Evolutionary conservation across 1,140 invertebrate species (phyloP), one percentile per base, ranked within the genome.

Genomic region (Alviniconcha marisindica): DNA sequence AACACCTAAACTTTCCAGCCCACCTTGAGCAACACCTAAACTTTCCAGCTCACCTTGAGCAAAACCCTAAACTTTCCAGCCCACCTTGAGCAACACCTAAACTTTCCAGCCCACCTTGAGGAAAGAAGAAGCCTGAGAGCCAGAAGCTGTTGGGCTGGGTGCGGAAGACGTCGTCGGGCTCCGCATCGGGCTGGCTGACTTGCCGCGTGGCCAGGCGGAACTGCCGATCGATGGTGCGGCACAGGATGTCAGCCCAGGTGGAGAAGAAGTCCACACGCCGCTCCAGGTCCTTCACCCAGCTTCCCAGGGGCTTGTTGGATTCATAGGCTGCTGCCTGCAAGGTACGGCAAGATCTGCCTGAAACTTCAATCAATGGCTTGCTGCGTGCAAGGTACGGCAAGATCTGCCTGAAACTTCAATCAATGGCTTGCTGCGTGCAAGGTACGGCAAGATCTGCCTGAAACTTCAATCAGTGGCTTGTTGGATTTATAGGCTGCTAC

Each of bases 81-180:
- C 21, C 21, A 42, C 33, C 18, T 1, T 48, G 31, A 28, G 33
- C n/a, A n/a, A n/a, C n/a, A n/a, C n/a, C n/a, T n/a, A 3, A 48
- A 33, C 44, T 38, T 14, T 38, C n/a, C n/a, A 18, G 84, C 69
- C 77, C 84, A 93, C 93, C 97, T 94, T 97, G 97, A 0, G 97
- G 97, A 90, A 97, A 98, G 91, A 96, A 98, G 89, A 98, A 96
- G 15, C 96, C 97, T 63, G 97, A 96, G 51, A 98, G 92, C 97
- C 97, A 98, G 90, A 89, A 93, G 44, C 90, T 89, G 28, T 87
- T 80, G 24, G 92, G 92, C 40, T 89, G 84, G 84, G 85, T 88
- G 31, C 84, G 76, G 21, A 71, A 51, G 4, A 85, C 31, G 0
- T 87, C 76, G 42, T 88, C 84, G 10, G 71, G 28, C 42, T 89